Evolutionary conservation across 2,888 invertebrate genomes (phyloP), one percentile per base, ranked within the genome.

Genomic region (Plusia festucae): DNA sequence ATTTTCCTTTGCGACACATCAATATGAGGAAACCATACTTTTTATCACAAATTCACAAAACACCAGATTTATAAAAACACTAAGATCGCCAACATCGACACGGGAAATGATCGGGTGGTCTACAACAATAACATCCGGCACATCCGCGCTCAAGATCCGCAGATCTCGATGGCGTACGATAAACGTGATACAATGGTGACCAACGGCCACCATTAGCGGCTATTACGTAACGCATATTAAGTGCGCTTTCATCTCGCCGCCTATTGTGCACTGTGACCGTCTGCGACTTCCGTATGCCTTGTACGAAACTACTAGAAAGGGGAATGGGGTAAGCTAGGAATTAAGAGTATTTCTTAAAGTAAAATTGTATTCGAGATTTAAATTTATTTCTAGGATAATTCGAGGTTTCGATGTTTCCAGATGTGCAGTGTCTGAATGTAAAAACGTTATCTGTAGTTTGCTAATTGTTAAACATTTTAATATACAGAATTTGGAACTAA

Each of bases 141-240:
- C 53, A 27, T 49, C 46, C 46, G 20, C 20, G 8, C 20, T 69
- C 55, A 61, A 70, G 62, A 76, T 79, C 68, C 65, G 70, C 70
- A 62, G 70, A 79, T 81, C 70, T 70, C 68, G 80, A 78, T 78
- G 58, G 76, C 72, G 80, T 67, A 62, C 75, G 80, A 79, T 79
- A 79, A 68, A 76, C 67, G 70, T 69, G 79, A 82, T 82, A 90
- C 89, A 91, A 91, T 89, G 83, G 81, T 76, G 83, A 82, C 65
- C 81, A 79, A 65, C 73, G 83, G 82, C 81, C 81, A 78, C 88
- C 85, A 88, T 89, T 89, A 88, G 87, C 79, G 83, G 78, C 82
- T 73, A 87, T 91, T 88, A 91, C 93, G 91, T 91, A 91, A 91
- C 90, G 92, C 91, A 92, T 92, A 91, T 89, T 92, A 91, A 91